Conservation (phyloP, 2,113 vertebrate species). For the Trichechus manatus region DNA sequence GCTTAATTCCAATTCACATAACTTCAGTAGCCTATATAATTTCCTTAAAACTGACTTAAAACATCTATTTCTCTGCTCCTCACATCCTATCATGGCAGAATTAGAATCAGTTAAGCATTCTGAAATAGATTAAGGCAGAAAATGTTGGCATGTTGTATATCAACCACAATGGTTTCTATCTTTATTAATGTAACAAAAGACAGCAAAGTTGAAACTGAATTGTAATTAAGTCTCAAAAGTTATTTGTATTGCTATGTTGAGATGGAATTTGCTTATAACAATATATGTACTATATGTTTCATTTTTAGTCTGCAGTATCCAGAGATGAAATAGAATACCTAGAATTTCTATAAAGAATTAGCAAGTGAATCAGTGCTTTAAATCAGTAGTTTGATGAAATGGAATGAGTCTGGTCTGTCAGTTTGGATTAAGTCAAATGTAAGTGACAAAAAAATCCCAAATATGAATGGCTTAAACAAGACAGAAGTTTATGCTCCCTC, state of each 20-base stretch:
- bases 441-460: background rate
- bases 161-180: conserved; percentile 5
- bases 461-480: background rate
- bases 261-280: background rate
- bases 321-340: background rate
- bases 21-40: conserved; percentile 39
- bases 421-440: background rate
- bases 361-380: background rate
- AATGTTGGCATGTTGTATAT: background rate
- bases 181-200: conserved; percentile 22
- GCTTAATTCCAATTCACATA: conserved; percentile 57
- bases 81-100: background rate
- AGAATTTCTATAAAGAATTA: background rate
- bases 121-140: conserved; percentile 60
- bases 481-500: background rate
- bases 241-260: background rate
- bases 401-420: background rate
- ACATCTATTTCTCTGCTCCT: conserved; percentile 35
- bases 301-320: background rate
- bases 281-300: background rate
- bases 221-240: background rate
- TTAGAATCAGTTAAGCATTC: conserved; percentile 42
- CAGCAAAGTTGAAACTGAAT: conserved; percentile 13
- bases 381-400: background rate
- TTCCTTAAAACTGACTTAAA: conserved; percentile 55